Percentiles rank a stretch among this genome's conserved stretches.
Conservation (phyloP, 2,797 vertebrate species). For the Crypturellus tataupa region DNA sequence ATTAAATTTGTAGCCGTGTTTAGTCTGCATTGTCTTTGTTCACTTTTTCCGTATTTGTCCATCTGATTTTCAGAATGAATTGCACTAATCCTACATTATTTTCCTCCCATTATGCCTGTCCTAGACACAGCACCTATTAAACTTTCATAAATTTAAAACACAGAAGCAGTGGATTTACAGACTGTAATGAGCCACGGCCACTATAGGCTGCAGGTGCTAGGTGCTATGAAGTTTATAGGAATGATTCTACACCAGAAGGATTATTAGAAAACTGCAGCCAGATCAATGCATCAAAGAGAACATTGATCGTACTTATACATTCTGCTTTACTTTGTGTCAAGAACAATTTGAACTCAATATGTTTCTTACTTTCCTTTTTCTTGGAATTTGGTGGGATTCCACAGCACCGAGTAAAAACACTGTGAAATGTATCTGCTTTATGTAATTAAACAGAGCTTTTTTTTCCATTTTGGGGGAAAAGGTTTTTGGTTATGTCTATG, state of each 20-base stretch:
- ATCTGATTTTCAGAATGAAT: background rate
- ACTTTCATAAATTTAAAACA: background rate
- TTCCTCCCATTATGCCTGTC: background rate
- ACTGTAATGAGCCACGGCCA: rapidly evolving
- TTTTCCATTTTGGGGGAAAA: background rate
- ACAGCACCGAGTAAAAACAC: background rate
- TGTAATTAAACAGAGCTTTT: background rate
- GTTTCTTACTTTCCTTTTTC: background rate
- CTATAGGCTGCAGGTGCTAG: background rate
- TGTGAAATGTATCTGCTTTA: background rate
- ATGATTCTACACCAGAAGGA: background rate
- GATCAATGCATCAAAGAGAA: background rate
- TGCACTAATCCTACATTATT: background rate
- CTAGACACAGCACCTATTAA: background rate
- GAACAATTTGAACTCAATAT: background rate
- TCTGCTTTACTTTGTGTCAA: background rate
- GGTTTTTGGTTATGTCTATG: background rate
- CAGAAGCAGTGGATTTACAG: background rate
- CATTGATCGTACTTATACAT: background rate
- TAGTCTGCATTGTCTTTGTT: background rate
- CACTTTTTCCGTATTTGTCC: background rate
- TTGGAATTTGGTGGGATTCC: background rate
- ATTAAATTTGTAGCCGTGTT: background rate
- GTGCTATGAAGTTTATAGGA: background rate
- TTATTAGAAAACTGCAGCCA: background rate